These are phyloP conservation scores for Forbesichthys agassizii DNA, from an alignment of 2,113 vertebrate genomes.

Conservation along the genomic window DNA sequence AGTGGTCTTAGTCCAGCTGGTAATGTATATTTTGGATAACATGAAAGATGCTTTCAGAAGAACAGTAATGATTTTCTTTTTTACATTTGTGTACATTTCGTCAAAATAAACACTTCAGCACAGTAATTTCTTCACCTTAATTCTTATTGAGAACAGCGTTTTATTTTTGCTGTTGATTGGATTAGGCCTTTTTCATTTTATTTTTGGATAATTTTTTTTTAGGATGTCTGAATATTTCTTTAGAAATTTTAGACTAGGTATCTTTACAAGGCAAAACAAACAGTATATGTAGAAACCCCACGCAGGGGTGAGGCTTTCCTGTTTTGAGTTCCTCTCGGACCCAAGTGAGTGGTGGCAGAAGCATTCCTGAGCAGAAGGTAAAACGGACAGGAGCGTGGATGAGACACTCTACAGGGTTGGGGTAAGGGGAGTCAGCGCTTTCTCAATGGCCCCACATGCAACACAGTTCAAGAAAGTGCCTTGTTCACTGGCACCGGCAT, in stretches of 20 bases:
- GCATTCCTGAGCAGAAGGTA: conserved; percentile 62
- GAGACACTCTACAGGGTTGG: conserved; percentile 61
- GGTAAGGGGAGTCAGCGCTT: conserved; percentile 62
- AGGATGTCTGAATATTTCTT: conserved; percentile 12
- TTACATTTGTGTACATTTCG: background rate
- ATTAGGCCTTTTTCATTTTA: background rate
- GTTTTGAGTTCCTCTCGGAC: conserved; percentile 50
- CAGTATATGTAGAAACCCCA: conserved; percentile 32
- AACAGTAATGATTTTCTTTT: background rate
- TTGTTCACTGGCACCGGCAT: conserved; percentile 56
- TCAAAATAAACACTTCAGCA: background rate
- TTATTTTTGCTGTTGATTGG: conserved; percentile 6
- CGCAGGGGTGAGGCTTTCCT: conserved; percentile 20
- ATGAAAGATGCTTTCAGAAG: conserved; percentile 5
- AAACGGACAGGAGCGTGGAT: conserved; percentile 45
- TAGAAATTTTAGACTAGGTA: conserved; percentile 13
- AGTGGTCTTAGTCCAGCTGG: background rate
- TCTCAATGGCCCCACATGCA: conserved; percentile 54
- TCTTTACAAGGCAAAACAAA: conserved; percentile 15
- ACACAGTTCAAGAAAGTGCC: conserved; percentile 72
- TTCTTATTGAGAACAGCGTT: background rate
- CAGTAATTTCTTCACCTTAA: background rate
- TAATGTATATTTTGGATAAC: background rate
- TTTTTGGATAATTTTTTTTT: background rate
- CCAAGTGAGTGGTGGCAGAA: conserved; percentile 51